phyloP scores from a whole-genome alignment of 2,113 vertebrate species.

The Alligator sinensis region DNA sequence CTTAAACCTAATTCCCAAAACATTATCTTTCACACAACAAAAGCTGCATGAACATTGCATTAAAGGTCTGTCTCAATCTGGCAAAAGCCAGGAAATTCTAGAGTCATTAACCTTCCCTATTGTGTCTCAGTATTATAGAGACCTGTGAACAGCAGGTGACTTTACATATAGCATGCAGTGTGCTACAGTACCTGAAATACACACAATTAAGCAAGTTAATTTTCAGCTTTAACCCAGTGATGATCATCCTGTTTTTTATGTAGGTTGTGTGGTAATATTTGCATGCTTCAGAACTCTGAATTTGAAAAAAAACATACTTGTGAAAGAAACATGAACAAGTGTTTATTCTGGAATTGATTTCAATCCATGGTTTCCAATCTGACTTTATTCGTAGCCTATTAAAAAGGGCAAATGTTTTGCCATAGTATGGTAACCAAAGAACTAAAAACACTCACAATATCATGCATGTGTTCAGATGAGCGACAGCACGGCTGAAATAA shows the following conservation, averaged over 20 bases:
- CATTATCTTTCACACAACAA: constrained; percentile 18
- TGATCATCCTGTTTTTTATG: not conserved
- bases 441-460: not conserved
- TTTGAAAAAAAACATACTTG: not conserved
- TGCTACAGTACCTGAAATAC: constrained; percentile 19
- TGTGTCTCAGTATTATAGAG: not conserved
- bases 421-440: not conserved
- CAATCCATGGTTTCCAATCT: not conserved
- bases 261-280: not conserved
- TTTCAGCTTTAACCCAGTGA: constrained; percentile 12
- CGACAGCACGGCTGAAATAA: not conserved
- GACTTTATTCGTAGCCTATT: not conserved
- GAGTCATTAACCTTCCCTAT: constrained; percentile 28
- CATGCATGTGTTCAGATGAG: not conserved
- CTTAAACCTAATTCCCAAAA: constrained; percentile 7
- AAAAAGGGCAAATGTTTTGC: not conserved
- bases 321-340: not conserved
- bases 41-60: constrained; percentile 13
- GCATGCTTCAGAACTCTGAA: not conserved
- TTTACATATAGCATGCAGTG: not conserved
- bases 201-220: not conserved
- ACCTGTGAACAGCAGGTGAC: constrained; percentile 35
- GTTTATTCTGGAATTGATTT: not conserved
- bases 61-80: constrained; percentile 9
- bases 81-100: constrained; percentile 11